Conservation (phyloP, 92 coral and sea anemone species). For the Micromussa lordhowensis region DNA sequence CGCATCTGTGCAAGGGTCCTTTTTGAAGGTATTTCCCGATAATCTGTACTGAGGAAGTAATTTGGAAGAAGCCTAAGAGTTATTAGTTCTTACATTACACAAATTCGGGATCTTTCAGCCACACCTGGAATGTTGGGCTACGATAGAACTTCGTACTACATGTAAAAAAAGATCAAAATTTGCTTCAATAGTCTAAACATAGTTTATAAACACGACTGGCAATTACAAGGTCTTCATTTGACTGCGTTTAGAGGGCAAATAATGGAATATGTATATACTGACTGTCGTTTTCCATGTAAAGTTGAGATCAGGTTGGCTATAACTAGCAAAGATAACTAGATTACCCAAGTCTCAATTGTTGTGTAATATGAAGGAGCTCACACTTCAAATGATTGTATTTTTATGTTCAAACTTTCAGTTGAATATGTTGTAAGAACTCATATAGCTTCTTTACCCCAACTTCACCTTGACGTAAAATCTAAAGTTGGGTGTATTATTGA, state of each 20-base stretch:
- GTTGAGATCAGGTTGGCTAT: neutral
- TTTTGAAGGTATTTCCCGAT: neutral
- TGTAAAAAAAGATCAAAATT: neutral
- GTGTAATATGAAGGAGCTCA: neutral
- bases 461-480: too few relatives aligned
- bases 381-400: too few relatives aligned
- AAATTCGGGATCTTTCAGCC: neutral
- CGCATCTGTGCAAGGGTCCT: neutral
- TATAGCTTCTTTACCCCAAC: too few relatives aligned
- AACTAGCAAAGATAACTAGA: neutral
- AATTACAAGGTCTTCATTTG: neutral
- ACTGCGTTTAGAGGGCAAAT: neutral
- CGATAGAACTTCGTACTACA: neutral
- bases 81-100: neutral
- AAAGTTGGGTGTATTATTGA: neutral
- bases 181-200: neutral
- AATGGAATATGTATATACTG: neutral
- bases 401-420: too few relatives aligned
- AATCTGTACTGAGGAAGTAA: neutral
- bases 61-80: neutral
- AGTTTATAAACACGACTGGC: neutral
- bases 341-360: neutral
- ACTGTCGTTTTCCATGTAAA: neutral
- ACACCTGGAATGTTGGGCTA: neutral
- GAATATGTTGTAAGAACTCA: too few relatives aligned